Evolutionary conservation across 2,113 vertebrate genomes (phyloP).

Genomic region (Enhydra lutris): DNA sequence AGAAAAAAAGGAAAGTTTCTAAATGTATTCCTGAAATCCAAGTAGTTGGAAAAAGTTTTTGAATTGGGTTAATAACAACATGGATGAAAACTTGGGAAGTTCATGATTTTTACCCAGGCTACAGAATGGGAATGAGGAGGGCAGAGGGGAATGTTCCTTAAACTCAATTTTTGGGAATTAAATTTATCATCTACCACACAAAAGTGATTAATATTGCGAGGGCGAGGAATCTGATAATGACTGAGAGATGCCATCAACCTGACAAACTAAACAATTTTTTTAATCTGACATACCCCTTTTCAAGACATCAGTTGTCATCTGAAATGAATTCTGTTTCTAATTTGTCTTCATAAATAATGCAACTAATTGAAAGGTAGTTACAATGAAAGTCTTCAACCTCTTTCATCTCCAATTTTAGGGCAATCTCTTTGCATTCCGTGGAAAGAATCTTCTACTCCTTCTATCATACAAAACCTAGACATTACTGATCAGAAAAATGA

Average conservation of each 20-base stretch:
- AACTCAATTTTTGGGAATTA: slow-evolving; percentile 37
- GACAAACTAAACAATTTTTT: slow-evolving; percentile 74
- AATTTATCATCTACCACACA: slow-evolving; percentile 23
- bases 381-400: slow-evolving; percentile 66
- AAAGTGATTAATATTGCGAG: slow-evolving; percentile 27
- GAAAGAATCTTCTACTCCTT: not conserved
- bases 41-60: not conserved
- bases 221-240: slow-evolving; percentile 64
- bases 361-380: slow-evolving; percentile 72
- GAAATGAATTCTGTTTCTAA: slow-evolving; percentile 74
- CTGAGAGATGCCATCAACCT: slow-evolving; percentile 61
- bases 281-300: slow-evolving; percentile 61
- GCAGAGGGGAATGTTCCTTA: not conserved
- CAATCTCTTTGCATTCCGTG: slow-evolving; percentile 38
- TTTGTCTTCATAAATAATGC: slow-evolving; percentile 78
- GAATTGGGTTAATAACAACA: not conserved
- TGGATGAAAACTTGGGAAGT: not conserved
- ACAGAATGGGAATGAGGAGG: not conserved
- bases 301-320: slow-evolving; percentile 69
- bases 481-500: slow-evolving; percentile 40
- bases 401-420: slow-evolving; percentile 55
- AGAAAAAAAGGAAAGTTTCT: not conserved
- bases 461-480: slow-evolving; percentile 35
- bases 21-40: not conserved
- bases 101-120: not conserved